These are phyloP conservation scores for Gadopsis marmoratus DNA, from an alignment of 2,797 vertebrate species.

Conservation along the genomic window DNA sequence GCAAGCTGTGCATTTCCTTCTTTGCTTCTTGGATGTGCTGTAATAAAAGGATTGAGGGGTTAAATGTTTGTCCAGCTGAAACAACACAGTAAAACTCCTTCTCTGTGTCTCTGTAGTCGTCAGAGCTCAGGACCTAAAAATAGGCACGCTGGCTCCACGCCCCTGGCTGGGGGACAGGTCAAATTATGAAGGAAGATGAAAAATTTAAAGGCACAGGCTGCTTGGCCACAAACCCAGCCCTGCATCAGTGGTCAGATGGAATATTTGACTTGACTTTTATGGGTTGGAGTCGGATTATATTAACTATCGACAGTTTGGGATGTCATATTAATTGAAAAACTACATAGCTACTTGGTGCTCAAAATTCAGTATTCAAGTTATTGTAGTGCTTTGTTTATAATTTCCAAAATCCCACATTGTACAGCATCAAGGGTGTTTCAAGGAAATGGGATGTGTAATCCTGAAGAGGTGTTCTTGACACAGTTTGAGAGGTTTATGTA, in stretches of 20 bases:
- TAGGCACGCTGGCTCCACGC: slow-evolving; percentile 92
- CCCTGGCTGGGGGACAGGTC: slow-evolving; percentile 96
- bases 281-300: slow-evolving; percentile 63
- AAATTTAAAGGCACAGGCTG: slow-evolving; percentile 87
- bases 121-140: slow-evolving; percentile 93
- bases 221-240: slow-evolving; percentile 78
- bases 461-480: slow-evolving; percentile 64
- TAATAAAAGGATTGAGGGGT: slow-evolving; percentile 80
- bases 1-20: slow-evolving; percentile 68
- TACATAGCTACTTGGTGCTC: neutral
- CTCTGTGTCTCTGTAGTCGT: slow-evolving; percentile 80
- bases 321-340: slow-evolving; percentile 54
- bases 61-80: slow-evolving; percentile 85
- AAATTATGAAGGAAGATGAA: slow-evolving; percentile 93
- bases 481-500: slow-evolving; percentile 74
- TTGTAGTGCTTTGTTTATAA: slow-evolving; percentile 39
- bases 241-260: slow-evolving; percentile 78
- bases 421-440: slow-evolving; percentile 40
- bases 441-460: slow-evolving; percentile 45
- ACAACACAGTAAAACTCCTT: slow-evolving; percentile 84
- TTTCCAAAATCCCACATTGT: slow-evolving; percentile 16
- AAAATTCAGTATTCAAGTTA: slow-evolving; percentile 6
- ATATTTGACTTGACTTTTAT: slow-evolving; percentile 79
- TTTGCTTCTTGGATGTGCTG: slow-evolving; percentile 62
- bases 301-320: slow-evolving; percentile 38